A percentile compares a stretch with the other conserved stretches of the same genome.
Conservation (phyloP, 2,888 invertebrate genomes). For the Nomada hirtipes region DNA sequence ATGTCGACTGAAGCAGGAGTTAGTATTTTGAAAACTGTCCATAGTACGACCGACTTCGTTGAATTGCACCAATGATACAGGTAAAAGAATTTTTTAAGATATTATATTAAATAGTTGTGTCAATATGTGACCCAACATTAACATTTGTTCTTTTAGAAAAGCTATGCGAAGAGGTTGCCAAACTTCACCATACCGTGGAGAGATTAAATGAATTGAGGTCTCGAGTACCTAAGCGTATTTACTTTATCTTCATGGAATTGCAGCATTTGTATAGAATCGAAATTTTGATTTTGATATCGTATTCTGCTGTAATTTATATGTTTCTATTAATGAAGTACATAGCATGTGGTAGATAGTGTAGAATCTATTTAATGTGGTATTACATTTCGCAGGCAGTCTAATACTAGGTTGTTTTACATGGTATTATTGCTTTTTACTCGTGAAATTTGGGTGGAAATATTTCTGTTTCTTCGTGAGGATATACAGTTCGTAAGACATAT, state of each 20-base stretch:
- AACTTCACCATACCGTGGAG: constrained; percentile 79
- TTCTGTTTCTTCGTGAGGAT: no score
- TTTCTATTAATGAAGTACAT: not conserved
- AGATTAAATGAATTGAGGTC: constrained; percentile 78
- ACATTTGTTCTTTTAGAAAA: constrained; percentile 61
- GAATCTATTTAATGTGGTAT: not conserved
- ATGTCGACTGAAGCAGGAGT: constrained; percentile 90
- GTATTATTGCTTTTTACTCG: no score
- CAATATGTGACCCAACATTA: not conserved
- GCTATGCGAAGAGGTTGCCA: constrained; percentile 76
- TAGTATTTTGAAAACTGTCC: constrained; percentile 88
- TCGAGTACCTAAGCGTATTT: constrained; percentile 74
- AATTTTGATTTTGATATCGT: constrained; percentile 76
- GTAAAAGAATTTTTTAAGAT: constrained; percentile 45
- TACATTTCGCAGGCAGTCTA: not conserved
- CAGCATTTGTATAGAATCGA: constrained; percentile 80
- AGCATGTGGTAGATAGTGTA: not conserved
- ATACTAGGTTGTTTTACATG: no score
- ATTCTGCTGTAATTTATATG: constrained; percentile 70
- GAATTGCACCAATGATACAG: constrained; percentile 85
- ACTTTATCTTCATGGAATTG: constrained; percentile 75
- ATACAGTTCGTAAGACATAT: no score
- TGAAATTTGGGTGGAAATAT: no score
- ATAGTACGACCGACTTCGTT: constrained; percentile 89
- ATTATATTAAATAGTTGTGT: not conserved